Base-by-base conservation (phyloP, 1,140 invertebrate genomes). In the Frieseomelitta varia region DNA sequence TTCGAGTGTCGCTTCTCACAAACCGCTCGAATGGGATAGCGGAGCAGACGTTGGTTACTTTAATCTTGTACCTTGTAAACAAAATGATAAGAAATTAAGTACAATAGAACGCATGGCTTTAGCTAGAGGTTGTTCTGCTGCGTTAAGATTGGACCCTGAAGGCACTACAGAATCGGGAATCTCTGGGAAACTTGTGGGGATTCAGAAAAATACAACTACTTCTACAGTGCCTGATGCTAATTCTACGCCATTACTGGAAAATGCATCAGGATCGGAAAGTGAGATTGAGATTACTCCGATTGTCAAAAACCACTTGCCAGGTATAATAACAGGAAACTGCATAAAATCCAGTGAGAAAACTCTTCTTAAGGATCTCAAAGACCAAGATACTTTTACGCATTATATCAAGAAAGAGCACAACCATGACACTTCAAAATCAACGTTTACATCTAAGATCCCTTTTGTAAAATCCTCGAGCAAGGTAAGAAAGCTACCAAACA, bases 31-130 rank as follows among this genome's bases (percentile, higher is more conserved):
- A 93, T 97, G 97, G 97, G 97, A 97, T 91, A 97, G 96, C 83
- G 96, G 97, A 72, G 97, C 97, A 14, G 97, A 97, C 94, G 97
- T 97, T 63, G 97, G 97, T 11, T 97, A 97, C 93, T 95, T 91
- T 39, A 96, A 96, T 91, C 90, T 78, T 67, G 61, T 86, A 19
- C 84, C 90, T n/a, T 85, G 94, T 84, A 95, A 94, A 90, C 94
- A 94, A 24, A 92, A 91, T 85, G 81, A 93, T 87, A 91, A 95
- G 85, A 84, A 95, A 90, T 85, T 96, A 1, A 96, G 96, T 86
- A 96, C 96, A 8, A 93, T 96, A 76, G 96, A 96, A 91, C 95
- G 95, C 85, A 94, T 96, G 87, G 96, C 96, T 47, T 86, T 95
- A n/a, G 91, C 89, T 10, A 90, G 90, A 68, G 93, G 93, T 27